Evolutionary conservation across 2,888 invertebrate species (phyloP), one percentile per base, ranked within the genome.

Genomic region (Polietes domitor): DNA sequence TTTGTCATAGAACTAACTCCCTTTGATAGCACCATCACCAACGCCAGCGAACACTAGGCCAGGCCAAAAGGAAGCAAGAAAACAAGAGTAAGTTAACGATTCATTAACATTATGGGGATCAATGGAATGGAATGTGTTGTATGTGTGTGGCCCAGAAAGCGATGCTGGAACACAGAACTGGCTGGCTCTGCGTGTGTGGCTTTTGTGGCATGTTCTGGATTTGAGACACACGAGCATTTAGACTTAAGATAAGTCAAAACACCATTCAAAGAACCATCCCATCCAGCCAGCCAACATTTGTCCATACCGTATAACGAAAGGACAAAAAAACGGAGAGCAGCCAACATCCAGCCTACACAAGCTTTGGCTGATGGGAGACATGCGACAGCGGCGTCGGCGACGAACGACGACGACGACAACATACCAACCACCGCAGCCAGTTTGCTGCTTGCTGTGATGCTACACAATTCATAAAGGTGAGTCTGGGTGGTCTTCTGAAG

Each of bases 401-500:
- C n/a, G n/a, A n/a, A n/a, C n/a, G n/a, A n/a, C n/a, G n/a, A n/a
- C n/a, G n/a, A n/a, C n/a, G n/a, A n/a, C n/a, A n/a, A n/a, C n/a
- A n/a, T n/a, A n/a, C n/a, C n/a, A 58, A 58, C 58, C 24, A 28
- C 61, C 28, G n/a, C 28, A 61, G 2, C 28, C 2, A 17, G 15
- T 12, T 1, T 28, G 0, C n/a, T 47, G n/a, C 2, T n/a, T 15
- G 71, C 71, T 73, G 58, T 78, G 75, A 21, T 61, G 84, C 61
- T 75, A 75, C 72, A 81, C n/a, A 81, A 81, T 81, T 84, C 75
- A 68, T 81, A 81, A 84, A 81, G 81, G 77, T 84, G 78, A 63
- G 71, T 28, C 43, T 68, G 68, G 68, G 68, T 68, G 73, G 73
- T 61, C 58, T 68, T 65, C 15, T 68, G 9, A 12, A 68, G 41